phyloP scores from a whole-genome alignment of 2,113 vertebrate species.

The Cephalopholis sonnerati region DNA sequence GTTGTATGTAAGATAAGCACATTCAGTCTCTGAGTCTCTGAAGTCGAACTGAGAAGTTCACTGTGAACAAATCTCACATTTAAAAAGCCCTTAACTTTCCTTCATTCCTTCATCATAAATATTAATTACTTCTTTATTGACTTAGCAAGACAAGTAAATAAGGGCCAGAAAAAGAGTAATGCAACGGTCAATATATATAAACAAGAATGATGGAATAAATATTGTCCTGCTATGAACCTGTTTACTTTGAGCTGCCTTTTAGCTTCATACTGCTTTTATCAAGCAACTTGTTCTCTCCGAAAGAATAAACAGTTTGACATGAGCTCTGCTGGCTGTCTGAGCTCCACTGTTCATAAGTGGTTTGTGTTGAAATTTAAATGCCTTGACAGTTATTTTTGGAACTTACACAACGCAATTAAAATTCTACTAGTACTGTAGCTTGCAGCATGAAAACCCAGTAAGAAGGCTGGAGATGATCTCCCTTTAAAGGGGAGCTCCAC shows the following conservation, averaged over 20 bases:
- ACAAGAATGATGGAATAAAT: slow-evolving; percentile 29
- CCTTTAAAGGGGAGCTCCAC: neutral
- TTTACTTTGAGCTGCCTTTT: slow-evolving; percentile 2
- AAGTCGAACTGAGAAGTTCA: neutral
- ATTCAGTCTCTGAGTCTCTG: neutral
- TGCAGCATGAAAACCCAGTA: slow-evolving; percentile 2
- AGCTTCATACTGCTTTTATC: slow-evolving; percentile 11
- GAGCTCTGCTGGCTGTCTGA: slow-evolving; percentile 5
- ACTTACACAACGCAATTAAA: slow-evolving; percentile 32
- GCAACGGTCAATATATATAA: slow-evolving; percentile 3
- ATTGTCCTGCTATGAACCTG: slow-evolving; percentile 5
- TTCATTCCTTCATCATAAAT: slow-evolving; percentile 7
- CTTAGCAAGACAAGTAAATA: slow-evolving; percentile 15
- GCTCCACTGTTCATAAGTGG: slow-evolving; percentile 18
- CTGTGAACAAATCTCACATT: neutral
- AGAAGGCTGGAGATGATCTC: neutral
- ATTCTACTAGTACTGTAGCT: neutral
- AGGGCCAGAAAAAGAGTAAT: slow-evolving; percentile 1
- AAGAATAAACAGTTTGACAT: slow-evolving; percentile 29
- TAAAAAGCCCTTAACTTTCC: neutral
- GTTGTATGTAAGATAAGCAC: neutral
- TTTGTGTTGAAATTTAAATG: slow-evolving; percentile 35
- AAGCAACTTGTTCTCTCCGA: neutral
- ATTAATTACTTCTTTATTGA: slow-evolving; percentile 24
- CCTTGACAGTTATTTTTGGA: slow-evolving; percentile 16